These are phyloP conservation scores for Stegastes partitus DNA, from an alignment of 2,113 vertebrate species.

Conservation along the genomic window DNA sequence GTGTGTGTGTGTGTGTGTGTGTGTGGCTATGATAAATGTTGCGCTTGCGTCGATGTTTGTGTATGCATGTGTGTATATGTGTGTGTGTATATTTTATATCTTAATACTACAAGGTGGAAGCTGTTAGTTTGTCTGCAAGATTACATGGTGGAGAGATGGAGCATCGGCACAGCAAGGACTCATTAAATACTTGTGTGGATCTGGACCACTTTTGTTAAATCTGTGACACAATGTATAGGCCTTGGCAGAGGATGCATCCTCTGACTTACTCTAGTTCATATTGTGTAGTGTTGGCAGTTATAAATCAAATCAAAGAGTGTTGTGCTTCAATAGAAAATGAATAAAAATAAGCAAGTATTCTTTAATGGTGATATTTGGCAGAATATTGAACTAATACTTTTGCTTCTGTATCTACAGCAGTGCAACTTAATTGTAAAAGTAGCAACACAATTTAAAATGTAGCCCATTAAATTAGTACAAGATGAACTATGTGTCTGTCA, in stretches of 20 bases:
- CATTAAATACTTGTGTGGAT: no score
- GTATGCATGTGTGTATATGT: not conserved
- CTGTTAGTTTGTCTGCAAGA: no score
- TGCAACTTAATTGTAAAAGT: no score
- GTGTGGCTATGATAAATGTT: not conserved
- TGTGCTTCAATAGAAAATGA: not conserved
- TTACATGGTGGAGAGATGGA: no score
- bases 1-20: not conserved
- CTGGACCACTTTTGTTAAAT: no score
- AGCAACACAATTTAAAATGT: not conserved
- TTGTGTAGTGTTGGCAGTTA: not conserved
- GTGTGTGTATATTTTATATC: constrained; percentile 5
- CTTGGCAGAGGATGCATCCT: no score
- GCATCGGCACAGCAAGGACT: no score
- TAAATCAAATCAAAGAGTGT: not conserved
- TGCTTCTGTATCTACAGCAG: no score
- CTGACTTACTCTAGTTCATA: not conserved
- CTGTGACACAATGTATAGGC: no score
- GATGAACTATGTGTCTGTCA: not conserved
- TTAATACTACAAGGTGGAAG: no score
- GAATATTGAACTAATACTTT: not conserved
- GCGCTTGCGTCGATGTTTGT: not conserved
- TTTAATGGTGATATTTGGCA: not conserved
- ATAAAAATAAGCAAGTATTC: not conserved
- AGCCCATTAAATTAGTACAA: not conserved